Conservation (phyloP, 2,888 invertebrate genomes). For the Orthonychiurus folsomi region DNA sequence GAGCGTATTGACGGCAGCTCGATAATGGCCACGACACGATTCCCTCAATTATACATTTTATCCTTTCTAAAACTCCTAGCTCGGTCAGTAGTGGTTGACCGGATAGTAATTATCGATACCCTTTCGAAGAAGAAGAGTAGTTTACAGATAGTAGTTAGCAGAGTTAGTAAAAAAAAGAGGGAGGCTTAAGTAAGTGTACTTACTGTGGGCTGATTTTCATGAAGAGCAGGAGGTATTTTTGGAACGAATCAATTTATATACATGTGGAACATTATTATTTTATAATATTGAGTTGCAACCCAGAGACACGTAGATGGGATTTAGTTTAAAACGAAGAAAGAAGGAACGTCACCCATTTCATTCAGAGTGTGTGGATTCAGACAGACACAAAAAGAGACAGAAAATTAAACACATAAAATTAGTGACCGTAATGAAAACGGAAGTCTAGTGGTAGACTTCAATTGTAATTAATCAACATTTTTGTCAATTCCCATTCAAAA, state of each 20-base stretch:
- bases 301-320: conserved; percentile 8
- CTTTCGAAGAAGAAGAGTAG: too few species aligned
- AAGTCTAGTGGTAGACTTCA: background rate
- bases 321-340: conserved; percentile 3
- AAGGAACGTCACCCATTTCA: conserved; percentile 11
- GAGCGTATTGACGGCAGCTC: background rate
- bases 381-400: conserved; percentile 27
- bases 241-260: too few species aligned
- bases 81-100: too few species aligned
- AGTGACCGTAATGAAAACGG: too few species aligned
- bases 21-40: background rate
- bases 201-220: conserved; percentile 19
- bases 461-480: background rate
- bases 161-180: too few species aligned
- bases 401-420: conserved; percentile 11
- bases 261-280: background rate
- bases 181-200: conserved; percentile 15
- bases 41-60: background rate
- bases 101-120: background rate
- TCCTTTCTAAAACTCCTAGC: background rate
- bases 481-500: conserved; percentile 10
- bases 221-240: conserved; percentile 10
- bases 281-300: conserved; percentile 7
- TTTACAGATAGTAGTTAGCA: background rate
- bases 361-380: conserved; percentile 15